Percentiles rank a stretch among this genome's conserved stretches.
Evolutionary conservation across 2,113 vertebrate genomes (phyloP).

Genomic region (Pungitius pungitius): DNA sequence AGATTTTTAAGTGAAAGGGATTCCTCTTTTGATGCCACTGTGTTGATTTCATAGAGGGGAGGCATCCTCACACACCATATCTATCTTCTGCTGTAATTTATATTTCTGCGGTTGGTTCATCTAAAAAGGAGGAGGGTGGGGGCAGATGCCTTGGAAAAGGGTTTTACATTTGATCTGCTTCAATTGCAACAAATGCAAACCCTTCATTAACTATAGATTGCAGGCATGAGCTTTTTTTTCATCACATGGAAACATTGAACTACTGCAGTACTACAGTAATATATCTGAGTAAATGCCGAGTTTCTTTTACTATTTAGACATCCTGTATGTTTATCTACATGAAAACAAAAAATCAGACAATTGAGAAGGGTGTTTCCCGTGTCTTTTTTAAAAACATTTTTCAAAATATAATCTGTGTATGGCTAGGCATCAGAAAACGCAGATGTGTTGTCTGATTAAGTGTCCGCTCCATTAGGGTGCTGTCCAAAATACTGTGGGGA

Average conservation of each 20-base stretch:
- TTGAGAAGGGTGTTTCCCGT: background rate
- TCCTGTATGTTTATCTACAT: background rate
- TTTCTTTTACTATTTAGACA: background rate
- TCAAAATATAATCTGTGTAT: background rate
- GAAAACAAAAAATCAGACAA: background rate
- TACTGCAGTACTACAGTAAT: background rate
- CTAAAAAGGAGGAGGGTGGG: conserved; percentile 1
- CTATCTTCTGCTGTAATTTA: conserved; percentile 18
- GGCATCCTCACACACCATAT: conserved; percentile 6
- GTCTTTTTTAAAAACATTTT: background rate
- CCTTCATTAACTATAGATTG: conserved; percentile 15
- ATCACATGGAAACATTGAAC: background rate
- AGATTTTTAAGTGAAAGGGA: conserved; percentile 2
- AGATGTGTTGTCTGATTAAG: background rate
- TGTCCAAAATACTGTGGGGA: background rate
- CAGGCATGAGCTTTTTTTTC: background rate
- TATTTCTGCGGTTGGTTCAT: conserved; percentile 7
- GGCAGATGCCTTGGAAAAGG: conserved; percentile 20
- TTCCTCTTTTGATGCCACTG: conserved; percentile 13
- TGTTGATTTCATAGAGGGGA: conserved; percentile 2
- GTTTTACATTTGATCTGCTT: conserved; percentile 29
- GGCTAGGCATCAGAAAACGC: background rate
- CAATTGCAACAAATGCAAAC: conserved; percentile 13
- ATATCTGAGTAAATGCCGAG: background rate
- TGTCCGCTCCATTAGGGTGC: background rate